Evolutionary conservation across 2,113 vertebrate species (phyloP), one percentile per base, ranked within the genome.

Genomic region (Anser cygnoides): DNA sequence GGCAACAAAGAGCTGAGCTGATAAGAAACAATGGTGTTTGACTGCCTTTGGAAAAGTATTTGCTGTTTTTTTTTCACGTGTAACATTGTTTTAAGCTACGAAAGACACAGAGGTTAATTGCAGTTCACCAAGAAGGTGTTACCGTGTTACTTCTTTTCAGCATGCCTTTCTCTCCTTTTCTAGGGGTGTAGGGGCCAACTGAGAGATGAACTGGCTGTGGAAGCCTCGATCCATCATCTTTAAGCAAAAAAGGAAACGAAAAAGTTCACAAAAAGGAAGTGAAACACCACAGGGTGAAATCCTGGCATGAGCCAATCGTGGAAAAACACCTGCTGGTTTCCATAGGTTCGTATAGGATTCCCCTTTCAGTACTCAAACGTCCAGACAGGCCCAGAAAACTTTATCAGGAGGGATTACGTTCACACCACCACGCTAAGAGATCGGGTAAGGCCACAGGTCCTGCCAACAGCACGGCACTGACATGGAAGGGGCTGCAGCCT

Each of bases 41-140:
- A 43, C 49, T 92, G 70, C 74, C 76, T 95, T 87, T 62, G 68
- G 80, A 90, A 91, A 75, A 95, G 44, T 7, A 65, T 86, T 92
- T 71, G 49, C 71, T 81, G 59, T 9, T 41, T 43, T 67, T 52
- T 75, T 75, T 87, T 61, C 31, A 1, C 41, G 50, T 58, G 61
- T 76, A 87, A 75, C 21, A 8, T 52, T 86, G 61, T 80, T 84
- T 84, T 62, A 66, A 96, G 71, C 73, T 77, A 85, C 50, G 67
- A 50, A 72, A 63, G 73, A 75, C 26, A 6, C 20, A 8, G 41
- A 86, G 57, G 85, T 84, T 96, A 95, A 91, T 74, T 58, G 31
- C 23, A 87, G 81, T 71, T 75, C 65, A 61, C 22, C 18, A 39
- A 55, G 54, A 91, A 62, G 75, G 70, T 26, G n/a, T 14, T 76